These are phyloP conservation scores for Eupithecia insigniata DNA, from an alignment of 2,888 invertebrate genomes.

Conservation along the genomic window DNA sequence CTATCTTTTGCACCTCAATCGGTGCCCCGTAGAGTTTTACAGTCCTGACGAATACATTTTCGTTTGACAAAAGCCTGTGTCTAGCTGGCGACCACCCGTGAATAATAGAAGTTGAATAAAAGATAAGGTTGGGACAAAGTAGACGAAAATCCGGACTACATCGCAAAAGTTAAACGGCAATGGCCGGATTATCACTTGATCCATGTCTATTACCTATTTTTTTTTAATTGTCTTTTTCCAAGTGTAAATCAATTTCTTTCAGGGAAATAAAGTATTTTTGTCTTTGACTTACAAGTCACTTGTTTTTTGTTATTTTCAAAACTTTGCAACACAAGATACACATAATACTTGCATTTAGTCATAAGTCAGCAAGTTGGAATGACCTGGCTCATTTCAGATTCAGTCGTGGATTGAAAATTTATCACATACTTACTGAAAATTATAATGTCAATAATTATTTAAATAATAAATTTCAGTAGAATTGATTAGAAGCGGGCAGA, in stretches of 20 bases:
- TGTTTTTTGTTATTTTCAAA: no score
- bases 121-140: constrained; percentile 5
- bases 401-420: no score
- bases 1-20: constrained; percentile 35
- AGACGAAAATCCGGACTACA: background rate
- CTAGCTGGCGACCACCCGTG: constrained; percentile 72
- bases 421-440: no score
- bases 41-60: constrained; percentile 71
- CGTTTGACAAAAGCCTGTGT: constrained; percentile 58
- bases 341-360: background rate
- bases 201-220: no score
- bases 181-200: background rate
- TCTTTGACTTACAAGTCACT: background rate
- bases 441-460: background rate
- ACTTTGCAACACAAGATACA: background rate
- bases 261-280: background rate
- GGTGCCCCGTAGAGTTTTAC: constrained; percentile 57
- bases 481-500: no score
- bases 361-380: background rate
- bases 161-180: background rate
- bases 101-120: constrained; percentile 58
- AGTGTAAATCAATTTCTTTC: no score
- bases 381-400: background rate
- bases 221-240: no score
- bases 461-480: no score